A percentile compares a stretch with the other conserved stretches of the same genome.
phyloP scores from a whole-genome alignment of 2,113 vertebrate species.

The Aldabrachelys gigantea region DNA sequence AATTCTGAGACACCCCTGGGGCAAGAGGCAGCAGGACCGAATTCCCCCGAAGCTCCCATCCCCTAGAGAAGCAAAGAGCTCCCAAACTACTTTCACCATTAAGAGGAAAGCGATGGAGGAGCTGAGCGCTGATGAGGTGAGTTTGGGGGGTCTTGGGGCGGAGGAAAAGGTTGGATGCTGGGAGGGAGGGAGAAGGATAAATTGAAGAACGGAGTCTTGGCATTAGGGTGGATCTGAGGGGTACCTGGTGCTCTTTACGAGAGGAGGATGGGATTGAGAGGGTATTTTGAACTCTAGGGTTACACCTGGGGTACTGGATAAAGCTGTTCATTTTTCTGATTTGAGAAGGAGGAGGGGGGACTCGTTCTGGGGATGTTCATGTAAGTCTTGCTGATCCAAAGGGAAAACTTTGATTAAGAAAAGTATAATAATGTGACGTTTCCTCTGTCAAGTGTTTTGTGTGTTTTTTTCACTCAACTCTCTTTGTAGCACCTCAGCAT shows the following conservation, averaged over 20 bases:
- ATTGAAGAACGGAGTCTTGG: not conserved
- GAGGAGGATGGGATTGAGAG: not conserved
- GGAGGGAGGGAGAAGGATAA: too few relatives aligned
- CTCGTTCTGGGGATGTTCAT: not conserved
- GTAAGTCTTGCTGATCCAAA: not conserved
- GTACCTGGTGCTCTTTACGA: not conserved
- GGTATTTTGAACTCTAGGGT: not conserved
- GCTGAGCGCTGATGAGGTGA: slow-evolving; percentile 98
- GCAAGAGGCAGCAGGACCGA: slow-evolving; percentile 63
- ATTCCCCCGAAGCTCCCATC: slow-evolving; percentile 42
- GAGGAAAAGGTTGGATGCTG: not conserved
- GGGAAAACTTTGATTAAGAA: accelerated
- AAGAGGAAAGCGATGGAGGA: slow-evolving; percentile 94
- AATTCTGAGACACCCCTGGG: slow-evolving; percentile 77
- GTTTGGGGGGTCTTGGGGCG: slow-evolving; percentile 26
- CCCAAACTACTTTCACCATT: slow-evolving; percentile 79
- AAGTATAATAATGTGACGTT: accelerated
- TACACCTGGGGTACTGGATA: not conserved
- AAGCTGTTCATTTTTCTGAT: not conserved
- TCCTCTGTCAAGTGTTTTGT: accelerated
- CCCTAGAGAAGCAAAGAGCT: slow-evolving; percentile 56
- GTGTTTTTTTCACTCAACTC: accelerated
- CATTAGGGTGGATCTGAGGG: not conserved
- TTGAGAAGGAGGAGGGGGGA: not conserved
- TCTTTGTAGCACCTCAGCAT: not conserved